Evolutionary conservation across 2,797 vertebrate species (phyloP), one percentile per base, ranked within the genome.

Genomic region (Anguilla marmorata): DNA sequence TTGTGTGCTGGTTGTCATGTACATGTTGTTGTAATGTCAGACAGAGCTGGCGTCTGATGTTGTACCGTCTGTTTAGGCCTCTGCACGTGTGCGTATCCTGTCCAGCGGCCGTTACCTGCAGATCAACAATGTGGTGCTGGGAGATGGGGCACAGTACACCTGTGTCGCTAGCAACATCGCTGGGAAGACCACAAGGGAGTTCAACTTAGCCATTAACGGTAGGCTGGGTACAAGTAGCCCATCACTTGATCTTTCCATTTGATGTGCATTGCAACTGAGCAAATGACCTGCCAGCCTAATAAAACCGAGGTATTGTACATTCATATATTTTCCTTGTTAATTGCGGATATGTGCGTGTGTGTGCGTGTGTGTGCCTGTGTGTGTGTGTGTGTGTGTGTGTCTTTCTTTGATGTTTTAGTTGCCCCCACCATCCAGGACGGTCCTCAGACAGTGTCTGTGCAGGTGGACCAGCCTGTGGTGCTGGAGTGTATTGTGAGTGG

Each of bases 91-190:
- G n/a, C 96, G 98, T 5, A 93, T 99, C 91, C 94, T 99, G 0
- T 99, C 99, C 79, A 90, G 84, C 0, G 97, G 98, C 3, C 96
- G 97, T 87, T 99, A 99, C 91, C 92, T 99, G 89, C 98, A 99
- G 94, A 97, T 99, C 94, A 98, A 99, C 92, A 96, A 97, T 0
- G 98, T 97, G 1, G 97, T 97, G 60, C 95, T 98, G 21, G 91
- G 92, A 0, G 98, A 99, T 89, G 89, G 92, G 0, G 99, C 97
- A 85, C 96, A 92, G 90, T 99, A 99, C 85, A 98, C 95, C 0
- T 99, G 98, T 56, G 95, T 97, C 79, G 97, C 98, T 45, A 98
- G 97, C 87, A 99, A 99, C 84, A 87, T 99, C 0, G 99, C 97
- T n/a, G 99, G 99, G 86, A 94, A 96, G 90, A 98, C 95, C 27